A percentile compares a stretch with the other conserved stretches of the same genome.
phyloP scores from a whole-genome alignment of 53 echinoderm and acorn worm species.

The Mesocentrotus franciscanus region DNA sequence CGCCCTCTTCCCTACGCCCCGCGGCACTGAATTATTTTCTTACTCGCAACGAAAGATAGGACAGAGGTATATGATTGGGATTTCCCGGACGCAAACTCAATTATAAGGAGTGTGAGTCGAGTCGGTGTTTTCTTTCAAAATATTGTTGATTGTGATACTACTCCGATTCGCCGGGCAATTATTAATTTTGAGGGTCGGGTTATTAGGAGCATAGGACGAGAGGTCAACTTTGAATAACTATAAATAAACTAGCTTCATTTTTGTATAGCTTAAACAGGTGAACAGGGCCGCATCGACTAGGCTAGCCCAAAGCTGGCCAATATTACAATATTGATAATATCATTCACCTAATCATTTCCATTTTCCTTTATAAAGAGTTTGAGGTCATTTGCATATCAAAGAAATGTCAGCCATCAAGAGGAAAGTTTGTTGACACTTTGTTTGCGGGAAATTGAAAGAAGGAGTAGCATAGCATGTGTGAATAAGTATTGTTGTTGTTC shows the following conservation, averaged over 20 bases:
- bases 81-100: conserved; percentile 30
- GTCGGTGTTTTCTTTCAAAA: conserved; percentile 62
- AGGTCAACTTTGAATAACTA: not conserved
- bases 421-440: no score
- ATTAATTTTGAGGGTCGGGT: not conserved
- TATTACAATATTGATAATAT: no score
- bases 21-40: not conserved
- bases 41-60: no score
- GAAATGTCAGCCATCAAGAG: no score
- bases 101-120: conserved; percentile 28
- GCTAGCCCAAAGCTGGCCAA: not conserved
- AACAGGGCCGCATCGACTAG: no score
- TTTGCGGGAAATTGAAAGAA: no score
- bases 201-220: not conserved
- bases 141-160: conserved; percentile 55
- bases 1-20: not conserved
- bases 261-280: no score
- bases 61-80: conserved; percentile 19
- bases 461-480: no score
- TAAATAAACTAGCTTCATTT: not conserved
- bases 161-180: conserved; percentile 16
- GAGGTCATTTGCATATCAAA: no score
- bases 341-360: no score
- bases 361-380: no score
- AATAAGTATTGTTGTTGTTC: no score